Evolutionary conservation across 1,140 invertebrate species (phyloP), one percentile per base, ranked within the genome.

Genomic region (Zaprionus inermis): DNA sequence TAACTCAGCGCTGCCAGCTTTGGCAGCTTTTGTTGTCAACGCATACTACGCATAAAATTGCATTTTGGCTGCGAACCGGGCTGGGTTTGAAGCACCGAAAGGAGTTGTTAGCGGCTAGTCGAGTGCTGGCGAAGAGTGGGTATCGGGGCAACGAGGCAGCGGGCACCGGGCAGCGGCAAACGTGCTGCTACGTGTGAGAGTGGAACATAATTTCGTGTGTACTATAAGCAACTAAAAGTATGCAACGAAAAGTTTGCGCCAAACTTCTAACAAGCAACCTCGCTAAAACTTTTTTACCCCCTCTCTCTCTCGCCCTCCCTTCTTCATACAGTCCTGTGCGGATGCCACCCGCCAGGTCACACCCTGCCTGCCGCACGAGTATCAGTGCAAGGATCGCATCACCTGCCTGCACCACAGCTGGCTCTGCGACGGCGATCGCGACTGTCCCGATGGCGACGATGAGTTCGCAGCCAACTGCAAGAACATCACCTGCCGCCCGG

Each of bases 341-440:
- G 93, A 94, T 71, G 90, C 93, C 18, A 93, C 94, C 41, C 92
- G 93, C 72, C 70, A 88, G 11, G 80, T 93, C 18, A 94, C 95
- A 65, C 94, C 95, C 69, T 96, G 96, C 83, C 92, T 94, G 73
- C 93, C 93, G 5, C 94, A 93, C 24, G 97, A 98, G 81, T 99
- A 98, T 90, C 95, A 96, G 74, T 99, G 98, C 92, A 95, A 94
- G 9, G 97, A 97, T 92, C 94, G 94, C 36, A 93, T 97, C 51
- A 97, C 97, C 30, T 99, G 98, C 92, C 96, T 99, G 34, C 96
- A 97, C 82, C 95, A 94, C 60, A 95, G 94, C 18, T 98, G 97
- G 96, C 93, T 97, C 0, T 98, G 97, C 91, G 97, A 98, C 84
- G 97, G 97, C 0, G 96, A 97, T 78, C 94, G 93, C 7, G 97